Conservation (phyloP, 1,140 invertebrate genomes). For the Adoxophyes honmai region DNA sequence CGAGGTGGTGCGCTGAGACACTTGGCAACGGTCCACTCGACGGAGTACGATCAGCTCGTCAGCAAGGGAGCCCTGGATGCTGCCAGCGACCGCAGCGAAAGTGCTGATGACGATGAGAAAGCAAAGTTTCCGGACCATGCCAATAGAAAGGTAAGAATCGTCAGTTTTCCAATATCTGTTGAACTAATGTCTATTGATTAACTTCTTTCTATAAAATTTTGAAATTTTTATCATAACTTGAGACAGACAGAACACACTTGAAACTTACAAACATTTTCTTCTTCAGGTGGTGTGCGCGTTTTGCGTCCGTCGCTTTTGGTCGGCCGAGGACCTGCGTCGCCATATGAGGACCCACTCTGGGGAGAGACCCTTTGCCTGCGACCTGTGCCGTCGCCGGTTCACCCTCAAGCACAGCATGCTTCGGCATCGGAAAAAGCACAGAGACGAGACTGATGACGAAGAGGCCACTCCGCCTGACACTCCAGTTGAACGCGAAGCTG, state of each 20-base stretch:
- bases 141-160: conserved; percentile 85
- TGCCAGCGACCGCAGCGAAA: conserved; percentile 77
- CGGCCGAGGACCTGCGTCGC: conserved; percentile 92
- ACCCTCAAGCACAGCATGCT: conserved; percentile 97
- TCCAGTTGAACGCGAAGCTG: conserved; percentile 31
- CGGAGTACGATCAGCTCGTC: conserved; percentile 86
- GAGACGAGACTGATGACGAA: conserved; percentile 74
- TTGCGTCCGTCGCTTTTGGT: conserved; percentile 95
- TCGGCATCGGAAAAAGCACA: conserved; percentile 91
- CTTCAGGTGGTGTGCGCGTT: conserved; percentile 92
- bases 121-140: conserved; percentile 91
- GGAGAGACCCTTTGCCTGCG: conserved; percentile 88
- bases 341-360: conserved; percentile 95
- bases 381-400: conserved; percentile 89
- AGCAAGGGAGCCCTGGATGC: conserved; percentile 88
- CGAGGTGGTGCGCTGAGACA: conserved; percentile 89
- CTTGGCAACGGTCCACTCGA: conserved; percentile 83
- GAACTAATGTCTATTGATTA: too few relatives aligned
- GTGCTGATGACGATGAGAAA: conserved; percentile 78
- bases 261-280: too few relatives aligned
- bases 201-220: background rate
- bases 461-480: conserved; percentile 62
- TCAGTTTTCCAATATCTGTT: too few relatives aligned
- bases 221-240: too few relatives aligned
- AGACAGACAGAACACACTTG: too few relatives aligned